Evolutionary conservation across 2,797 vertebrate species (phyloP).

Genomic region (Enteromius paludinosus): DNA sequence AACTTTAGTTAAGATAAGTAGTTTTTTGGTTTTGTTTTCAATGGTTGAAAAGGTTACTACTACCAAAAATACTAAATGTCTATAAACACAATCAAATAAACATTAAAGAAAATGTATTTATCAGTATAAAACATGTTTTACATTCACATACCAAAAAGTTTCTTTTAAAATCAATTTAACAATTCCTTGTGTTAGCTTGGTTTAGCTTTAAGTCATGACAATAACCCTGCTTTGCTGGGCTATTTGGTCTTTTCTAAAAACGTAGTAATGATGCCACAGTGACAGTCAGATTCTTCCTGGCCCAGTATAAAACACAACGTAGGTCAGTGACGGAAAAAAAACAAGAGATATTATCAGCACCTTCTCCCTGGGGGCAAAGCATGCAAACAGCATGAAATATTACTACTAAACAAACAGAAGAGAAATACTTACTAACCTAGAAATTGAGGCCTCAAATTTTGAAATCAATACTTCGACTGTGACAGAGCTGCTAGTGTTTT

Average conservation of each 20-base stretch:
- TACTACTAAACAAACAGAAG: neutral
- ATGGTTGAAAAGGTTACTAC: no score
- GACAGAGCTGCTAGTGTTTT: neutral
- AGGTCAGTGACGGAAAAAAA: neutral
- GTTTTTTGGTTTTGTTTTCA: no score
- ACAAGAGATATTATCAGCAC: neutral
- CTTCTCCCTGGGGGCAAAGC: neutral
- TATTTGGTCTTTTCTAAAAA: neutral
- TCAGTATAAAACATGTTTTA: neutral
- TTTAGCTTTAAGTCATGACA: neutral
- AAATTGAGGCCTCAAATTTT: constrained; percentile 23
- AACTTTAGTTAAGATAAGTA: neutral
- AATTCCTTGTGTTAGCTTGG: neutral
- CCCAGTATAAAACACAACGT: neutral
- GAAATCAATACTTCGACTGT: neutral
- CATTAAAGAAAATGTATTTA: neutral
- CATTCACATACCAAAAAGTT: neutral
- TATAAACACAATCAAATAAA: neutral
- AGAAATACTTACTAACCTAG: constrained; percentile 22
- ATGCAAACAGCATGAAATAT: neutral
- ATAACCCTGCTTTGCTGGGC: neutral
- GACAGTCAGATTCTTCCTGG: neutral
- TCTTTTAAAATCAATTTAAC: neutral
- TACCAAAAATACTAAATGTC: neutral
- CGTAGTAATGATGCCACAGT: neutral